Evolutionary conservation across 2,888 invertebrate species (phyloP).

Genomic region (Uropetala carovei): DNA sequence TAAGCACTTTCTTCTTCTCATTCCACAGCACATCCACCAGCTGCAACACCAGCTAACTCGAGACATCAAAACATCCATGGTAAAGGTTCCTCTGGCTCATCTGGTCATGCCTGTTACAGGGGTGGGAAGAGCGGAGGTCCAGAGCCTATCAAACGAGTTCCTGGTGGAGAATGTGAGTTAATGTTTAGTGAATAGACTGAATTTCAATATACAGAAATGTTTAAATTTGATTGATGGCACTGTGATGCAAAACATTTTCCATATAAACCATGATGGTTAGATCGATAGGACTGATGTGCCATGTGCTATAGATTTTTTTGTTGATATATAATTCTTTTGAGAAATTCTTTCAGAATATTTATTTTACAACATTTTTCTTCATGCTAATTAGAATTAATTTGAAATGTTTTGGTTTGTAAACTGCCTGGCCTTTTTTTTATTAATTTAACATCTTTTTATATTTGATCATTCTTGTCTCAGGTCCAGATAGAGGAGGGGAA

Average conservation of each 20-base stretch:
- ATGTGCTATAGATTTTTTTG: not conserved
- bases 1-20: not conserved
- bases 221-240: not conserved
- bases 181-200: not conserved
- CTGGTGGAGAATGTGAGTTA: slow-evolving; percentile 69
- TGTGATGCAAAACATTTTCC: slow-evolving; percentile 26
- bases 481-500: slow-evolving; percentile 39
- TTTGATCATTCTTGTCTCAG: not conserved
- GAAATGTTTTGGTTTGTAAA: not conserved
- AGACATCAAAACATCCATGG: slow-evolving; percentile 52
- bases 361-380: not conserved
- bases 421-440: no score
- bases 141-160: slow-evolving; percentile 69
- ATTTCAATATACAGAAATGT: not conserved
- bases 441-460: no score
- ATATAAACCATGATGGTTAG: slow-evolving; percentile 45
- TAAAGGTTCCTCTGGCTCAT: slow-evolving; percentile 47
- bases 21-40: slow-evolving; percentile 55
- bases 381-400: not conserved
- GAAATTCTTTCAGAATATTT: not conserved
- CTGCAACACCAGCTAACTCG: slow-evolving; percentile 7
- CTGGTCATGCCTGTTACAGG: slow-evolving; percentile 68
- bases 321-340: not conserved
- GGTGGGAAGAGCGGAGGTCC: slow-evolving; percentile 65
- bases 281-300: slow-evolving; percentile 63